phyloP scores from a whole-genome alignment of 2,113 vertebrate species.

The Murina feae region DNA sequence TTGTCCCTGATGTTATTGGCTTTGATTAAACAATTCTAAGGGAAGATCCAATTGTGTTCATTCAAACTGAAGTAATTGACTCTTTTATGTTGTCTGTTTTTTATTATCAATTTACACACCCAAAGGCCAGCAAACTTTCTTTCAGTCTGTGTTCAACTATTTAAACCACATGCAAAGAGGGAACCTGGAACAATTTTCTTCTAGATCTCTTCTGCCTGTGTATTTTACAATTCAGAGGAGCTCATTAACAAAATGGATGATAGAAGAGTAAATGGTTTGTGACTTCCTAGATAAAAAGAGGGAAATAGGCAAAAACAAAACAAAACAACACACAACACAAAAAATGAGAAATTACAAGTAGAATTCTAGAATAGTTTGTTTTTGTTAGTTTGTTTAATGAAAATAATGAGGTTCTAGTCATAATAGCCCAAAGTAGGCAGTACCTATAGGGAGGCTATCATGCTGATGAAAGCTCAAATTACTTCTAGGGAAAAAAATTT shows the following conservation, averaged over 20 bases:
- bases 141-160: slow-evolving; percentile 7
- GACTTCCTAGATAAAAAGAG: neutral
- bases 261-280: neutral
- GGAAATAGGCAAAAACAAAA: neutral
- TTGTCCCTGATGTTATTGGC: slow-evolving; percentile 46
- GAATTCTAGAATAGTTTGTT: neutral
- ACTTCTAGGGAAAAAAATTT: neutral
- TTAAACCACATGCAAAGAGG: neutral
- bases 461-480: neutral
- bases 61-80: slow-evolving; percentile 63
- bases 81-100: slow-evolving; percentile 57
- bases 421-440: neutral
- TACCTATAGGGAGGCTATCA: neutral
- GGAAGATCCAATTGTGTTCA: slow-evolving; percentile 53
- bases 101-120: slow-evolving; percentile 56
- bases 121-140: slow-evolving; percentile 36
- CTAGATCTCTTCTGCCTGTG: neutral
- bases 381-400: neutral
- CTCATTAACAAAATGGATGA: neutral
- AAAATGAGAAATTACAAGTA: neutral
- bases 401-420: neutral
- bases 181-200: neutral
- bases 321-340: no score
- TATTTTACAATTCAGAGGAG: slow-evolving; percentile 12
- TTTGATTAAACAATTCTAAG: slow-evolving; percentile 64